phyloP scores from a whole-genome alignment of 2,113 vertebrate genomes.

The Echinops telfairi region DNA sequence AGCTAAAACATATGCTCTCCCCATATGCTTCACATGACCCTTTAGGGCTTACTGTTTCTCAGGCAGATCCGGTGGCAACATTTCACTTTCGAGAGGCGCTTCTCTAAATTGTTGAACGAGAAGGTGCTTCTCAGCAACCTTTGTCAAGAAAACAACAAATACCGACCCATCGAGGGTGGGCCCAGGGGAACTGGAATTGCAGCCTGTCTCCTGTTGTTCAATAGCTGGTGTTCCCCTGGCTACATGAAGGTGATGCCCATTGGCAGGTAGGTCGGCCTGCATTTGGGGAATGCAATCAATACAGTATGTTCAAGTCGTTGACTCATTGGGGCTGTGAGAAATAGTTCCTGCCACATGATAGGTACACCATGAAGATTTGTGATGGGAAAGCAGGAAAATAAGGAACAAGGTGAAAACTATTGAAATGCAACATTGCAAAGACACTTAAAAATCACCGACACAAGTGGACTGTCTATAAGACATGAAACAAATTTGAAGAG shows the following conservation, averaged over 20 bases:
- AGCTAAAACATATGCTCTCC: background rate
- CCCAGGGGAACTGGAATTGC: background rate
- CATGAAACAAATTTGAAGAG: background rate
- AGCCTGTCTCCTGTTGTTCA: background rate
- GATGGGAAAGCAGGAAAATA: constrained; percentile 18
- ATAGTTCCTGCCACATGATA: background rate
- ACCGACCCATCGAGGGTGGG: background rate
- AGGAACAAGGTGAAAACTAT: background rate
- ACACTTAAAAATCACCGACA: constrained; percentile 24
- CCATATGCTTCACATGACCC: background rate
- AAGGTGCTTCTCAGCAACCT: background rate
- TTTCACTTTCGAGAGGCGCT: background rate
- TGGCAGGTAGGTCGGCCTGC: background rate
- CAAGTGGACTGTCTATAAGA: background rate
- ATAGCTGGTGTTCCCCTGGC: background rate
- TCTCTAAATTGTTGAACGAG: background rate
- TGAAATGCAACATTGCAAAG: background rate
- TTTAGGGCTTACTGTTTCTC: constrained; percentile 6
- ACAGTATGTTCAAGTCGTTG: background rate
- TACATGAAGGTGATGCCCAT: background rate
- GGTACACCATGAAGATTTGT: background rate
- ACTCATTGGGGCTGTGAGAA: constrained; percentile 62
- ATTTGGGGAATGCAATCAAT: background rate
- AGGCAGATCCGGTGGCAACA: background rate
- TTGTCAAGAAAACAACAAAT: constrained; percentile 37